Evolutionary conservation across 37 sponge, comb jelly and placozoan genomes (phyloP).

Genomic region (Oscarella lobularis): DNA sequence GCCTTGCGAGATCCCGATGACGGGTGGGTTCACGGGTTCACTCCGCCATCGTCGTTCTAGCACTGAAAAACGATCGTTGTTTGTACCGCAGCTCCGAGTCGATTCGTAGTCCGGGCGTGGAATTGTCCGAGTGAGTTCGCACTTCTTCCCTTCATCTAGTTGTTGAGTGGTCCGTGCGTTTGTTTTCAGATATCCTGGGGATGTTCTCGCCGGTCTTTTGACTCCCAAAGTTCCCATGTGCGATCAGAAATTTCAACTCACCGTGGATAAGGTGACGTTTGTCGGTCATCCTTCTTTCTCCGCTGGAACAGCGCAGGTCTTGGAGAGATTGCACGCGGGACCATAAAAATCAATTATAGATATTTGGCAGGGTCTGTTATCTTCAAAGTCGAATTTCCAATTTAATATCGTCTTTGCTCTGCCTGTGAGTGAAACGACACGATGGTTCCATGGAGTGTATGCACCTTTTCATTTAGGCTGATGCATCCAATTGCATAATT

Average conservation of each 20-base stretch:
- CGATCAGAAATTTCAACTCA: neutral
- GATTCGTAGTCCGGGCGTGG: neutral
- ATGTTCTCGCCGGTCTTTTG: constrained; percentile 2
- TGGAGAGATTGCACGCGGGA: too few relatives aligned
- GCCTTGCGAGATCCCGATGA: too few relatives aligned
- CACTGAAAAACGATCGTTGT: too few relatives aligned
- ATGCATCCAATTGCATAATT: neutral
- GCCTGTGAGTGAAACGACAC: neutral
- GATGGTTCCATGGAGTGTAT: constrained; percentile 14
- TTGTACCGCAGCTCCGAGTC: too few relatives aligned
- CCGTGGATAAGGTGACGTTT: neutral
- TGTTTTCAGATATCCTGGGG: constrained; percentile 3
- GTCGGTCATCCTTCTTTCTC: neutral
- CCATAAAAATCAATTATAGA: too few relatives aligned
- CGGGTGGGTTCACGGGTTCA: neutral
- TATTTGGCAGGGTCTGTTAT: neutral
- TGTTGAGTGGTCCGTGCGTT: neutral
- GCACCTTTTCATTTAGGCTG: constrained; percentile 8
- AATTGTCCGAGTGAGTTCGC: neutral
- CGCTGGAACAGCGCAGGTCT: too few relatives aligned
- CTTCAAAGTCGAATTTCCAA: neutral
- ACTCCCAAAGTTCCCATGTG: constrained; percentile 1
- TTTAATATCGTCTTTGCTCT: neutral
- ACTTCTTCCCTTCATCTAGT: neutral
- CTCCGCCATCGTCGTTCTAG: too few relatives aligned